A percentile compares a stretch with the other conserved stretches of the same genome.
Conservation (phyloP, 1,140 invertebrate genomes). For the Cyclargus thomasi region DNA sequence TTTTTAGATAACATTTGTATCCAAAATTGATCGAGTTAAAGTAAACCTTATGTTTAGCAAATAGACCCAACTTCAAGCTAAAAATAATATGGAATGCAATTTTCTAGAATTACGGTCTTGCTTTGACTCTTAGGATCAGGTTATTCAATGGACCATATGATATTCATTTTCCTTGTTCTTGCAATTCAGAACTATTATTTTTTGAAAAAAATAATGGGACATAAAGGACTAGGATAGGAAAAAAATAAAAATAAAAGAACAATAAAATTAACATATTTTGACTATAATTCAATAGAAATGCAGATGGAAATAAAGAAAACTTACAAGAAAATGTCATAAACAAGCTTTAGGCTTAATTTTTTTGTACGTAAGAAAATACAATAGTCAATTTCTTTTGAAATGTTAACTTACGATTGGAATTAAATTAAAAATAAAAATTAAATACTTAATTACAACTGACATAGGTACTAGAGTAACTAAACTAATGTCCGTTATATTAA, state of each 20-base stretch:
- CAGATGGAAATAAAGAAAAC: conserved; percentile 72
- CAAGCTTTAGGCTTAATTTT: conserved; percentile 65
- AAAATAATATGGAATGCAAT: too few relatives aligned
- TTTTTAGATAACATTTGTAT: too few relatives aligned
- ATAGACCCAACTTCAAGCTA: too few relatives aligned
- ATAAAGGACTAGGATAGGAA: conserved; percentile 14
- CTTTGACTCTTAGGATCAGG: neutral
- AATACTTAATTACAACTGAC: conserved; percentile 71
- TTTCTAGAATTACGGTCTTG: neutral
- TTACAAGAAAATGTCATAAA: conserved; percentile 72
- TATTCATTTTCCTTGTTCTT: neutral
- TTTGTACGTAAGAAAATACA: conserved; percentile 61
- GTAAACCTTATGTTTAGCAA: too few relatives aligned
- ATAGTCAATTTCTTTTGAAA: conserved; percentile 63
- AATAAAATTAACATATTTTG: conserved; percentile 66
- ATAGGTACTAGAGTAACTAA: conserved; percentile 65
- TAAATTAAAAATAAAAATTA: conserved; percentile 70
- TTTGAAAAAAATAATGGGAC: neutral
- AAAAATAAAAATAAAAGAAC: conserved; percentile 58
- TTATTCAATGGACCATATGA: neutral
- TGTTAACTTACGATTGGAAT: conserved; percentile 66
- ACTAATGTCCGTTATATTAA: conserved; percentile 69
- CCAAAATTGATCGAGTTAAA: too few relatives aligned
- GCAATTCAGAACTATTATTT: neutral
- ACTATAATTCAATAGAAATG: conserved; percentile 75